Evolutionary conservation across 2,797 vertebrate genomes (phyloP), one percentile per base, ranked within the genome.

Genomic region (Nasua narica): DNA sequence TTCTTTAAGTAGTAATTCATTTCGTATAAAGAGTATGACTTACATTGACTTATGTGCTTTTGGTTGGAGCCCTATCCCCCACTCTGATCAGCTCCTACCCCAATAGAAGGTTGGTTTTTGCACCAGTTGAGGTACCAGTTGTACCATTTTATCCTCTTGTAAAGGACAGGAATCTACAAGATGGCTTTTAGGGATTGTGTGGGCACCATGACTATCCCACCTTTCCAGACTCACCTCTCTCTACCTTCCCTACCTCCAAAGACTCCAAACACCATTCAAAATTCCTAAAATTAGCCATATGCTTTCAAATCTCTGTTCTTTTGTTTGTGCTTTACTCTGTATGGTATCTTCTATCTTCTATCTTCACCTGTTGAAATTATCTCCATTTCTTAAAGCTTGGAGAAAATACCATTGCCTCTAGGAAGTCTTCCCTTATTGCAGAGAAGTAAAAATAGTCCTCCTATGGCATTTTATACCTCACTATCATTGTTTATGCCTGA

Each of bases 301-400:
- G 48, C 35, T 48, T 95, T 43, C 23, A 81, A 40, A 56, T 58
- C 9, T 35, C 12, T 32, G 0, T 27, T 3, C 2, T 78, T 90
- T 43, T 67, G 10, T 56, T 81, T 56, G 25, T 69, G 10, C 43
- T 91, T 94, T 52, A n/a, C 25, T 70, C 1, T 81, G 0, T 65
- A 19, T 62, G 37, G 13, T 78, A 13, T 74, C n/a, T 48, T 84
- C 43, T 91, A 29, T 70, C 16, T 69, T 72, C 52, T 88, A 4
- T 32, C 23, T 23, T 93, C 13, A 87, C 62, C 72, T 96, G 87
- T 94, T 97, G 91, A 88, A 91, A 89, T 94, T 60, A n/a, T 46
- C 37, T 11, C n/a, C 35, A 27, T 70, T 65, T 67, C 58, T 95
- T n/a, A 92, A 90, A 94, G 48, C 27, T 50, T 54, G 43, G 40